Evolutionary conservation across 2,797 vertebrate species (phyloP).

Genomic region (Nannoperca australis): DNA sequence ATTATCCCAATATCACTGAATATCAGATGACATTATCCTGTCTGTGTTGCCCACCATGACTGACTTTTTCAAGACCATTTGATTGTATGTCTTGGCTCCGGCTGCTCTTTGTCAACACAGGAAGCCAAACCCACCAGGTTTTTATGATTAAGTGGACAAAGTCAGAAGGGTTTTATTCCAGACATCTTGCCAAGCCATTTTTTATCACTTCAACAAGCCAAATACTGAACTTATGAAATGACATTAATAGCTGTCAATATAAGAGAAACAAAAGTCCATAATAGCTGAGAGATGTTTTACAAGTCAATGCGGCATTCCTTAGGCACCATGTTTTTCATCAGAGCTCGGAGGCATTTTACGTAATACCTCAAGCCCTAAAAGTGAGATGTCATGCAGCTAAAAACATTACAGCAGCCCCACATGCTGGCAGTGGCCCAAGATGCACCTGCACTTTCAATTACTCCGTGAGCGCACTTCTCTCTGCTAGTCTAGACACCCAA

Average conservation of each 20-base stretch:
- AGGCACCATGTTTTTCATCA: slow-evolving; percentile 64
- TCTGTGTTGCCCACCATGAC: slow-evolving; percentile 67
- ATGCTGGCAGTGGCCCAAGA: slow-evolving; percentile 75
- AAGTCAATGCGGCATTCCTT: slow-evolving; percentile 66
- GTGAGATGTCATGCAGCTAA: slow-evolving; percentile 73
- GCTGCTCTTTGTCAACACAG: slow-evolving; percentile 71
- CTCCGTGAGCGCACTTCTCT: slow-evolving; percentile 63
- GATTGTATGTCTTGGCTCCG: slow-evolving; percentile 80
- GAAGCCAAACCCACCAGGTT: slow-evolving; percentile 79
- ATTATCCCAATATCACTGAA: slow-evolving; percentile 64
- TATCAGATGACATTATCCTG: slow-evolving; percentile 73
- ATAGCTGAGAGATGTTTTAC: slow-evolving; percentile 69
- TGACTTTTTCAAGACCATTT: slow-evolving; percentile 74
- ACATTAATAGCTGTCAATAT: slow-evolving; percentile 73
- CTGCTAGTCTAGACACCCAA: slow-evolving; percentile 76
- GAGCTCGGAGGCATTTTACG: slow-evolving; percentile 63
- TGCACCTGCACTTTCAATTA: slow-evolving; percentile 85
- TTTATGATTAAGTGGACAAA: slow-evolving; percentile 83
- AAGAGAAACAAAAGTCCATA: slow-evolving; percentile 70
- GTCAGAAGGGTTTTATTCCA: slow-evolving; percentile 75
- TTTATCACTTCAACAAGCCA: slow-evolving; percentile 73
- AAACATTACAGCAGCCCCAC: slow-evolving; percentile 70
- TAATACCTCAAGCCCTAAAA: slow-evolving; percentile 67
- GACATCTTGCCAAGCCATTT: slow-evolving; percentile 76
- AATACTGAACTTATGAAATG: slow-evolving; percentile 69